Conservation (phyloP, 1,140 invertebrate species). For the Drosophila bipectinata region DNA sequence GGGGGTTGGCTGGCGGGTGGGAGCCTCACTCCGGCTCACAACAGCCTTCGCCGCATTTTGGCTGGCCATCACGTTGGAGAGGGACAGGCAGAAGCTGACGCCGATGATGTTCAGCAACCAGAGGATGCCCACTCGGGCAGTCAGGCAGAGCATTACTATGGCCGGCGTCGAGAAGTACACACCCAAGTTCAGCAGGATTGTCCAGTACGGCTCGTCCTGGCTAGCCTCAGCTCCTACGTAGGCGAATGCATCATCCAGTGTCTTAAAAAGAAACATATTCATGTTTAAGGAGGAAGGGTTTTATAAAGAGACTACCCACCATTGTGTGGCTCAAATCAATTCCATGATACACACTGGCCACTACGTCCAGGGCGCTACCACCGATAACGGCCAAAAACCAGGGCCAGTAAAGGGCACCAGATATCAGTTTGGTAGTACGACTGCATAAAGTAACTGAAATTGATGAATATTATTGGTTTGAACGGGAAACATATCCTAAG, state of each 20-base stretch:
- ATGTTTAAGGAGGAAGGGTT: no score
- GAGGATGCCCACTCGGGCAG: slow-evolving; percentile 61
- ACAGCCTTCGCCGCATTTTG: slow-evolving; percentile 23
- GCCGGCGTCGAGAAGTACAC: slow-evolving; percentile 71
- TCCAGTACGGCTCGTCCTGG: background rate
- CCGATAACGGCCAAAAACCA: slow-evolving; percentile 73
- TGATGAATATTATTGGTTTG: background rate
- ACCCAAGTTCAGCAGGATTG: slow-evolving; percentile 34
- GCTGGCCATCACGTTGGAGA: slow-evolving; percentile 59
- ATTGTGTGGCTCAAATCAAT: slow-evolving; percentile 60
- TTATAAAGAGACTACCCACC: slow-evolving; percentile 29
- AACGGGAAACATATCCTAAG: no score
- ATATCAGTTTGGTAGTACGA: slow-evolving; percentile 68
- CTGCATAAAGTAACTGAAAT: slow-evolving; percentile 65
- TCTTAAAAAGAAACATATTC: slow-evolving; percentile 15
- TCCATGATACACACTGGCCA: slow-evolving; percentile 71
- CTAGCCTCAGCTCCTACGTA: slow-evolving; percentile 28
- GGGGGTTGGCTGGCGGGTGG: slow-evolving; percentile 40
- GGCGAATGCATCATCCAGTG: slow-evolving; percentile 34
- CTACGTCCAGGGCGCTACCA: slow-evolving; percentile 68
- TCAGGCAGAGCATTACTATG: slow-evolving; percentile 61
- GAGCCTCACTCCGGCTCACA: slow-evolving; percentile 14
- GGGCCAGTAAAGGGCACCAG: slow-evolving; percentile 70
- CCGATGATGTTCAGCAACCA: slow-evolving; percentile 77
- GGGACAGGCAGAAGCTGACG: slow-evolving; percentile 66